Base-by-base conservation (phyloP, 2,888 invertebrate species). In the Nebria brevicollis region DNA sequence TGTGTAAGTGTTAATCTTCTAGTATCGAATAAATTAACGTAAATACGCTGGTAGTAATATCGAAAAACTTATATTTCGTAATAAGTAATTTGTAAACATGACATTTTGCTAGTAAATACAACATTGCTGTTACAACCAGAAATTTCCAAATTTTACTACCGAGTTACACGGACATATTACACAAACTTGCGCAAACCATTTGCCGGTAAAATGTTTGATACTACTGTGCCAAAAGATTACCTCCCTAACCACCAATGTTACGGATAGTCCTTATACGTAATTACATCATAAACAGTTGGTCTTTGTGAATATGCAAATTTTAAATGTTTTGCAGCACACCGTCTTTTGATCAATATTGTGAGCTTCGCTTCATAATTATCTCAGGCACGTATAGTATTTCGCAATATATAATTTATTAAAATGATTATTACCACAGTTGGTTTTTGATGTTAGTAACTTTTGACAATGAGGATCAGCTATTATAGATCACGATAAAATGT, bases 241-340 rank as follows among this genome's bases (percentile, higher is more conserved):
- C 41, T n/a, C n/a, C 72, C 78, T 72, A 72, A 41, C 77, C 68
- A 41, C 41, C 78, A 26, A 73, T 20, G 25, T 41, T 66, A 54
- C 54, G 64, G 78, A 54, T 34, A 43, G 66, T 78, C 43, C 41
- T 74, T 78, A 74, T 73, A 42, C 68, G 66, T 74, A 78, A 78
- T 78, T 73, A 65, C 66, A 64, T 66, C 42, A 78, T 78, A 73
- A 78, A 78, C 78, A 78, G 73, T 78, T 78, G 78, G 66, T 78
- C 78, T 78, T 78, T 78, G 78, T 78, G 74, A 78, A 78, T 78
- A 78, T 78, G 78, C 43, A 78, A 78, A 78, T 78, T 73, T 43
- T 20, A 15, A 15, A 77, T 20, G 42, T 25, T 10, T 13, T 72
- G 54, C 54, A 54, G 4, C 54, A 54, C 54, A 54, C 11, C 54